These are phyloP conservation scores for Tenualosa ilisha DNA, from an alignment of 2,797 vertebrate genomes.

Conservation along the genomic window DNA sequence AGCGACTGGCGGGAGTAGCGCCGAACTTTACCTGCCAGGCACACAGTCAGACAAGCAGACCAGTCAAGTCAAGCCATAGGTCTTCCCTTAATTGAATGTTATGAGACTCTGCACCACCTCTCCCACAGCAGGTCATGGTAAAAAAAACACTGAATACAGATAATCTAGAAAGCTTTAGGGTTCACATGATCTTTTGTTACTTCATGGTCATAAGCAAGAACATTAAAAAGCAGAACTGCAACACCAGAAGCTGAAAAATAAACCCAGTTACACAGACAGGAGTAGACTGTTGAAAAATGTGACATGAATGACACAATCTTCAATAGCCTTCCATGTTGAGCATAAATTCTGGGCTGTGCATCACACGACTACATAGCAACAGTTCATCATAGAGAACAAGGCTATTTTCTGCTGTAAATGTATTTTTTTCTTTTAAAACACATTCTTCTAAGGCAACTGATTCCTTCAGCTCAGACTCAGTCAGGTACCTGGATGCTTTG, in stretches of 20 bases:
- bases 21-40: conserved; percentile 63
- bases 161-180: neutral
- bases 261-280: neutral
- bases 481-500: conserved; percentile 67
- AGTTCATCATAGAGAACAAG: neutral
- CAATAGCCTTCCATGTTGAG: no score
- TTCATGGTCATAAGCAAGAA: no score
- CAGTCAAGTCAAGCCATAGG: neutral
- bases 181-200: no score
- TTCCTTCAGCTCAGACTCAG: neutral
- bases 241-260: neutral
- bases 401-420: neutral
- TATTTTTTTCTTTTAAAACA: no score
- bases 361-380: neutral
- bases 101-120: neutral
- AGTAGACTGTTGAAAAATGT: neutral
- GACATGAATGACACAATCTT: neutral
- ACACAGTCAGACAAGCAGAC: neutral
- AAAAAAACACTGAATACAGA: neutral
- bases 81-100: neutral
- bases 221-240: neutral
- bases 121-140: neutral
- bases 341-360: neutral
- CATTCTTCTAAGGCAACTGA: neutral
- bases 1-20: conserved; percentile 66